Conservation (phyloP, 1,140 invertebrate species). For the Oedothorax gibbosus region DNA sequence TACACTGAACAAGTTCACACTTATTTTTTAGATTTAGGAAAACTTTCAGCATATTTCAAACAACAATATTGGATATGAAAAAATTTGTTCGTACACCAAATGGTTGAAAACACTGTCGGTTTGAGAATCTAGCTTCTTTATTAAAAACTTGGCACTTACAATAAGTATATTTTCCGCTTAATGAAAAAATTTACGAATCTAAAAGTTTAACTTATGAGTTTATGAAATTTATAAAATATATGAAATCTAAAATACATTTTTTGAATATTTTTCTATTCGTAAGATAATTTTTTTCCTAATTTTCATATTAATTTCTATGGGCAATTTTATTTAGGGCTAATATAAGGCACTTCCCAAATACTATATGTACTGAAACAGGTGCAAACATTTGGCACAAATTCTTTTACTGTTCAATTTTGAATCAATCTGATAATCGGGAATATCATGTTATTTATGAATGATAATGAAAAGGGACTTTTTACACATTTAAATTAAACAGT, state of each 20-base stretch:
- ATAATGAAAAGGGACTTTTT: too few species aligned
- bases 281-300: constrained; percentile 3
- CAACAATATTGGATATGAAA: too few species aligned
- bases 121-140: too few species aligned
- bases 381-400: constrained; percentile 32
- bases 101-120: too few species aligned
- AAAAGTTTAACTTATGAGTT: background rate
- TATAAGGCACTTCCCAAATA: constrained; percentile 29
- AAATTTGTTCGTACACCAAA: too few species aligned
- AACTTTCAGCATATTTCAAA: too few species aligned
- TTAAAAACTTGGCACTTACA: constrained; percentile 17
- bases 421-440: too few species aligned
- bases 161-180: background rate
- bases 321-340: constrained; percentile 14
- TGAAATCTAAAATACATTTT: constrained; percentile 16
- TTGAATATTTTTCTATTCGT: background rate
- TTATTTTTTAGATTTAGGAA: too few species aligned
- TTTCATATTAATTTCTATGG: constrained; percentile 1
- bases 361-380: background rate
- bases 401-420: background rate
- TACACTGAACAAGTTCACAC: too few species aligned
- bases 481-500: too few species aligned
- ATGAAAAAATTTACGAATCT: background rate
- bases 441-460: too few species aligned
- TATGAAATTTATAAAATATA: constrained; percentile 22